Conservation (phyloP, 2,113 vertebrate genomes). For the Campylomormyrus tamandua region DNA sequence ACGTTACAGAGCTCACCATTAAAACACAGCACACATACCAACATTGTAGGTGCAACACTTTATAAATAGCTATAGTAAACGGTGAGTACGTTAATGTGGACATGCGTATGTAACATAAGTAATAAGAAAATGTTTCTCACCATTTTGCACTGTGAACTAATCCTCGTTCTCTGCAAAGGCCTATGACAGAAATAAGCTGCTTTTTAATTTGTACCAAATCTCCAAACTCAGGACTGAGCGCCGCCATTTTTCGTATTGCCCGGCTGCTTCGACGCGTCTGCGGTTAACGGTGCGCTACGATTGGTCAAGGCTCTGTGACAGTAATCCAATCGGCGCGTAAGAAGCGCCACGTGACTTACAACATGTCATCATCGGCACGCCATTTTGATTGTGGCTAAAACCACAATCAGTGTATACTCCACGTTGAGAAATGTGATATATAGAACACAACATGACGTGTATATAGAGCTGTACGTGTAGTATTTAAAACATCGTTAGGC, state of each 20-base stretch:
- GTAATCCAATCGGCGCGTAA: neutral
- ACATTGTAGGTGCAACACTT: neutral
- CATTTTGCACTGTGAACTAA: slow-evolving; percentile 92
- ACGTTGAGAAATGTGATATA: neutral
- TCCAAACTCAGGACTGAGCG: slow-evolving; percentile 64
- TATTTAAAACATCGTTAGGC: neutral
- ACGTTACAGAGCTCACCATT: neutral
- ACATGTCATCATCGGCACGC: neutral
- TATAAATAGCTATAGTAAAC: neutral
- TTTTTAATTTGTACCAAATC: slow-evolving; percentile 87
- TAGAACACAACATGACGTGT: neutral
- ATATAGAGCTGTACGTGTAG: neutral
- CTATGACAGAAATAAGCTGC: slow-evolving; percentile 77
- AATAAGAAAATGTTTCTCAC: slow-evolving; percentile 50
- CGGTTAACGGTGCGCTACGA: neutral
- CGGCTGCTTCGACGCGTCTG: neutral
- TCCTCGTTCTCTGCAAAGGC: slow-evolving; percentile 84
- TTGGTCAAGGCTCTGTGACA: neutral
- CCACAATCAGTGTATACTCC: neutral
- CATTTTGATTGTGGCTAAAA: slow-evolving; percentile 7
- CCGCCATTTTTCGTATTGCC: slow-evolving; percentile 65
- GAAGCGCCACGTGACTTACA: neutral
- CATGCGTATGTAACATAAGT: neutral
- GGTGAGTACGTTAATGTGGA: neutral
- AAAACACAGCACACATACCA: neutral